Conservation (phyloP, 2,888 invertebrate species). For the Buathra laborator region DNA sequence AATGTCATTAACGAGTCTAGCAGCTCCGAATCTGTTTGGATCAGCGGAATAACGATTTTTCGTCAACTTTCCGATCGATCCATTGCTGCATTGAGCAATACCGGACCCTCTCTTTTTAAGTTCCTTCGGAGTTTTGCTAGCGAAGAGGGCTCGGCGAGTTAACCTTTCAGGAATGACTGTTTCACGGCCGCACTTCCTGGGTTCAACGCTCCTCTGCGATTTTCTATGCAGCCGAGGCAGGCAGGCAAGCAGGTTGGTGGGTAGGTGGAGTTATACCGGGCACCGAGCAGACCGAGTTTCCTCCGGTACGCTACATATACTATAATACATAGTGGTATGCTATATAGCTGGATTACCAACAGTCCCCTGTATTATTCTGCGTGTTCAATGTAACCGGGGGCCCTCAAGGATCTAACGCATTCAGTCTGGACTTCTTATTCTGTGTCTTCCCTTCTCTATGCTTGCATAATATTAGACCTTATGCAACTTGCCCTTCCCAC, state of each 20-base stretch:
- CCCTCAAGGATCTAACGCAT: constrained; percentile 80
- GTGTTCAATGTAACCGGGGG: constrained; percentile 75
- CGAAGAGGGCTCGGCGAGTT: constrained; percentile 74
- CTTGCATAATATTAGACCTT: constrained; percentile 84
- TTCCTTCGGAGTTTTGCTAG: constrained; percentile 44
- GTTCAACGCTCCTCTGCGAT: constrained; percentile 82
- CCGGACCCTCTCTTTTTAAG: constrained; percentile 1
- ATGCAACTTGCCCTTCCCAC: constrained; percentile 85
- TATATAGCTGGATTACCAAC: constrained; percentile 43
- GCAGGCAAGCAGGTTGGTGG: constrained; percentile 73
- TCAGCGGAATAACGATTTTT: neutral
- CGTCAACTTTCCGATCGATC: constrained; percentile 8
- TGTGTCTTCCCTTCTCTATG: constrained; percentile 67
- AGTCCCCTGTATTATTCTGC: constrained; percentile 75
- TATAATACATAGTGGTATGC: constrained; percentile 31
- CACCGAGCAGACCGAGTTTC: constrained; percentile 75
- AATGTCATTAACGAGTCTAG: constrained; percentile 10
- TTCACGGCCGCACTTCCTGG: constrained; percentile 83
- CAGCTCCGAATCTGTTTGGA: neutral
- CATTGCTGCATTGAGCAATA: constrained; percentile 6
- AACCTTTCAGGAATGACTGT: constrained; percentile 83
- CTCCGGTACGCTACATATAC: constrained; percentile 47
- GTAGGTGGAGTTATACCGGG: constrained; percentile 71
- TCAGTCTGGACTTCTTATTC: constrained; percentile 70
- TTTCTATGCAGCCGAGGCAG: constrained; percentile 77